Conservation (phyloP, 2,888 invertebrate species). For the Erynnis tages region DNA sequence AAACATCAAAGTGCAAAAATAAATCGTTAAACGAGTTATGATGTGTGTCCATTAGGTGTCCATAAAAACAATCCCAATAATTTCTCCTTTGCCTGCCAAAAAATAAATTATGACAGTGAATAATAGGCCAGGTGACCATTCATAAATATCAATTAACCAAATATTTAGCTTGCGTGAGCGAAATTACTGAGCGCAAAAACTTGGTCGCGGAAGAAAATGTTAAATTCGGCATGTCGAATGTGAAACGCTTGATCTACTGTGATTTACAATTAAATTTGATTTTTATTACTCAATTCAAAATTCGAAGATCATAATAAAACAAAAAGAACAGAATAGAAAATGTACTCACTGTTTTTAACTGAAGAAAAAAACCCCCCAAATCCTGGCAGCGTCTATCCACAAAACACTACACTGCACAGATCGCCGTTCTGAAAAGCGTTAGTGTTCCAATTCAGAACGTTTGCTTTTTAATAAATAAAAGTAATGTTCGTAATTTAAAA, state of each 20-base stretch:
- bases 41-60: no score
- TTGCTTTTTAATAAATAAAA: slow-evolving; percentile 30
- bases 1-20: no score
- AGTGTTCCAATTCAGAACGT: slow-evolving; percentile 32
- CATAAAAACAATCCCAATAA: no score
- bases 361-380: slow-evolving; percentile 21
- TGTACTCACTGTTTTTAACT: slow-evolving; percentile 31
- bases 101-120: neutral
- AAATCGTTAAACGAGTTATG: no score
- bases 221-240: slow-evolving; percentile 22
- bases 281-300: neutral
- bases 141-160: slow-evolving; percentile 1
- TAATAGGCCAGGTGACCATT: neutral
- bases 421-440: slow-evolving; percentile 22
- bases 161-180: slow-evolving; percentile 19
- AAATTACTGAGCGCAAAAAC: slow-evolving; percentile 25
- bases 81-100: no score
- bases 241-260: slow-evolving; percentile 22
- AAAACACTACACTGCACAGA: slow-evolving; percentile 36
- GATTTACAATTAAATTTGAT: slow-evolving; percentile 9
- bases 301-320: neutral
- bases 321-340: no score
- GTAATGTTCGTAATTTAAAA: slow-evolving; percentile 36
- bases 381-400: slow-evolving; percentile 32
- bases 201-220: slow-evolving; percentile 25